Evolutionary conservation across 2,888 invertebrate genomes (phyloP), one percentile per base, ranked within the genome.

Genomic region (Scaptomyza parva): DNA sequence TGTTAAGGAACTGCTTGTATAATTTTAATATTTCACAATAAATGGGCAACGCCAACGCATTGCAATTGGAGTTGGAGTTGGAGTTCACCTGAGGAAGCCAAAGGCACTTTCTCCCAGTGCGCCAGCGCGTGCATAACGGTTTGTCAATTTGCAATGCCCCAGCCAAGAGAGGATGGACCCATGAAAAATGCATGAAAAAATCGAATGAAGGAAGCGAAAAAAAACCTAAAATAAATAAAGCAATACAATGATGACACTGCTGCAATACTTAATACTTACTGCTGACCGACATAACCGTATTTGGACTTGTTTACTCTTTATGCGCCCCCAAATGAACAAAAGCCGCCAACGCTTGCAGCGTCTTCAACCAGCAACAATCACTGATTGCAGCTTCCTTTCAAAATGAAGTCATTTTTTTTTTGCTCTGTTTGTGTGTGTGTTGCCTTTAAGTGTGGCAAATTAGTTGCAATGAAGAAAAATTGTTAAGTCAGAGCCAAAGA

Each of bases 241-340:
- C 39, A 43, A 66, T 59, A 80, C 86, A 85, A 72, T 74, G 84
- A 79, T 71, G 73, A 22, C 76, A 66, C 41, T 30, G 48, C 41
- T 22, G 54, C 58, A 58, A 76, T 59, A 55, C 37, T 47, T 70
- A 55, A 69, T 67, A 81, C 86, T 76, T 69, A 81, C 86, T 78
- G 73, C 71, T 87, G 86, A 88, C 86, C 86, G 88, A 88, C 50
- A 83, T 87, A 72, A 33, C 86, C 86, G 54, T 69, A 83, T 66
- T 81, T 83, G 81, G 88, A 71, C 84, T 88, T 84, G 84, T 84
- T 88, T 88, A 86, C 84, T 84, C 75, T 75, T 84, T 83, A 86
- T 83, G 81, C 81, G 86, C 84, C 86, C 78, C 84, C 80, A 64
- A 80, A 60, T 80, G 81, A 77, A 64, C 58, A 63, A 70, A 52